A percentile compares a stretch with the other conserved stretches of the same genome.
Evolutionary conservation across 2,113 vertebrate genomes (phyloP).

Genomic region (Deroptyus accipitrinus): DNA sequence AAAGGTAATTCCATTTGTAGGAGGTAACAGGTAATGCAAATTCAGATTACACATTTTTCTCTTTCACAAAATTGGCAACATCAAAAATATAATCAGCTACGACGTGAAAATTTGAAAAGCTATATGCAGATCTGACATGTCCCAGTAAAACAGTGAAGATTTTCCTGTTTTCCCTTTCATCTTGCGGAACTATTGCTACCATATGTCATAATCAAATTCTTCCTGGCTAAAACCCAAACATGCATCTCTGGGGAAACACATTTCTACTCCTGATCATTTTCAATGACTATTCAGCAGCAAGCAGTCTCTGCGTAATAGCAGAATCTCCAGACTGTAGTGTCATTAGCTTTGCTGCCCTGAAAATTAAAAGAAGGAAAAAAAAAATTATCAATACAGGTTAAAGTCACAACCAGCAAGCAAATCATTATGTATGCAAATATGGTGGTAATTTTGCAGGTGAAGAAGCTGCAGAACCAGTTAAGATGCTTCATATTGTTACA

Average conservation of each 20-base stretch:
- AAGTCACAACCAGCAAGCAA: neutral
- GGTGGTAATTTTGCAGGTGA: neutral
- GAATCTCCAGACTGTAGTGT: neutral
- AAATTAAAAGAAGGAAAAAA: neutral
- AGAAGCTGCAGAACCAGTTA: neutral
- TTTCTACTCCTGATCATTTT: neutral
- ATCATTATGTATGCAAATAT: neutral
- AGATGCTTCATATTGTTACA: neutral
- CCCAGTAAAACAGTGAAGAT: neutral
- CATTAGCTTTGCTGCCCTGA: neutral
- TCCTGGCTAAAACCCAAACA: constrained; percentile 23
- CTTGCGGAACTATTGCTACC: neutral
- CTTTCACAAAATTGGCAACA: neutral
- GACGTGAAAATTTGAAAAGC: neutral
- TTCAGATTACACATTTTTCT: neutral
- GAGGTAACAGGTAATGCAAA: neutral
- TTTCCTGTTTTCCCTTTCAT: neutral
- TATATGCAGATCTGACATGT: neutral
- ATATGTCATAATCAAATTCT: constrained; percentile 16
- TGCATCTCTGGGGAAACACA: neutral
- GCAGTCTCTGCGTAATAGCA: neutral
- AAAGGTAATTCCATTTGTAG: neutral
- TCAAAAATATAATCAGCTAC: neutral
- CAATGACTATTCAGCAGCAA: constrained; percentile 12
- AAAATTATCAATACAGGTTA: neutral